These are phyloP conservation scores for Caenorhabditis sp. DNA, from an alignment of 2,888 invertebrate genomes.

Conservation along the genomic window DNA sequence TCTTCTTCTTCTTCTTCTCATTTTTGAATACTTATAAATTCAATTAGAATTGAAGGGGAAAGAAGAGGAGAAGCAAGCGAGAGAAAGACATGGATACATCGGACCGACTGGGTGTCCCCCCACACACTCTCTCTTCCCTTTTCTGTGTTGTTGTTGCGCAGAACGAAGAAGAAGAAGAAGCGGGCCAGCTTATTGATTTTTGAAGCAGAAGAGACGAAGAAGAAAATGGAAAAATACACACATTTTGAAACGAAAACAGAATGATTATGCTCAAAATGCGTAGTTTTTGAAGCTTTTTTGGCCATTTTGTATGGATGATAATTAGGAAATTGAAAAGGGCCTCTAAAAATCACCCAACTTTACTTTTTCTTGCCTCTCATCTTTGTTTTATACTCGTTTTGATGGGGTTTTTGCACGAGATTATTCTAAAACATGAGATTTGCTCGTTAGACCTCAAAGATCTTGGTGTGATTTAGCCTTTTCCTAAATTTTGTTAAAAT, in stretches of 20 bases:
- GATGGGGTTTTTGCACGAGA: no score
- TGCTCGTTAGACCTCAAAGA: no score
- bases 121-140: not conserved
- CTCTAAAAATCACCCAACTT: no score
- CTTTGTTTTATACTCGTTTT: no score
- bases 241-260: not conserved
- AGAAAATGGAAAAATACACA: not conserved
- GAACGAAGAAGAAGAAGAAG: not conserved
- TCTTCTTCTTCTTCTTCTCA: not conserved
- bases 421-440: no score
- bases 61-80: conserved; percentile 10
- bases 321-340: no score
- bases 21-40: conserved; percentile 15
- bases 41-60: conserved; percentile 12
- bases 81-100: conserved; percentile 25
- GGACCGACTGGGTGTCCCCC: not conserved
- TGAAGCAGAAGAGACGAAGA: not conserved
- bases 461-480: no score
- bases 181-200: not conserved
- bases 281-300: not conserved
- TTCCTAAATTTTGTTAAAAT: no score
- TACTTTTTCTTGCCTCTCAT: no score
- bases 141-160: not conserved
- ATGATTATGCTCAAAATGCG: conserved; percentile 1
- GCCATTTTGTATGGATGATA: no score